Evolutionary conservation across 2,113 vertebrate species (phyloP), one percentile per base, ranked within the genome.

Genomic region (Vicugna pacos): DNA sequence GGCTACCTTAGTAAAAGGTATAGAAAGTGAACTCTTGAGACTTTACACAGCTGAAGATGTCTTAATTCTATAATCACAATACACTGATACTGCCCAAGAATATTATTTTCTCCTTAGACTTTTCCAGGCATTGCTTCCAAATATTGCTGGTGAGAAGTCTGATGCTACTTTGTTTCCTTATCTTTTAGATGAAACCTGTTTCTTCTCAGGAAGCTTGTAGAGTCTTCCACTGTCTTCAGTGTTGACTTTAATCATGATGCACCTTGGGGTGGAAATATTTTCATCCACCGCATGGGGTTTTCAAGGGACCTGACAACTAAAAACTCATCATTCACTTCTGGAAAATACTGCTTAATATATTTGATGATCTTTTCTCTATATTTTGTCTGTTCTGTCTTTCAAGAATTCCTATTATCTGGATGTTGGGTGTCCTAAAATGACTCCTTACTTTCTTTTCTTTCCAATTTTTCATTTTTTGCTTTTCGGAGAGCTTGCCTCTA

Each of bases 341-440:
- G 38, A 85, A 96, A 92, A 77, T 32, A 79, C 22, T 75, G 8
- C 58, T 54, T 67, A 38, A 80, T 60, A 88, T 70, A 79, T 19
- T 56, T 82, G 75, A 48, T 60, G 20, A 83, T 69, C 83, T 70
- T 3, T 42, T 79, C 11, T 32, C 6, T 82, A 20, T 77, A 26
- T 69, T 91, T 94, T 89, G 14, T 62, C 19, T 91, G 65, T 48
- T 91, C 14, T 38, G 11, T 30, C 9, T 81, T 91, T 72, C 67
- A 91, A 17, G 91, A 94, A 83, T 91, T 89, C 28, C 2, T 82
- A 52, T 30, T 93, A 72, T 82, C 89, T 92, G 84, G 35, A 83
- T 80, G 58, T 14, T 60, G 17, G 38, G 13, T 16, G 46, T 81
- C 58, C 17, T 90, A 64, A 88, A 88, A 72, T 38, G 32, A 76